These are phyloP conservation scores for Acheta domesticus DNA, from an alignment of 2,888 invertebrate genomes.

Conservation along the genomic window DNA sequence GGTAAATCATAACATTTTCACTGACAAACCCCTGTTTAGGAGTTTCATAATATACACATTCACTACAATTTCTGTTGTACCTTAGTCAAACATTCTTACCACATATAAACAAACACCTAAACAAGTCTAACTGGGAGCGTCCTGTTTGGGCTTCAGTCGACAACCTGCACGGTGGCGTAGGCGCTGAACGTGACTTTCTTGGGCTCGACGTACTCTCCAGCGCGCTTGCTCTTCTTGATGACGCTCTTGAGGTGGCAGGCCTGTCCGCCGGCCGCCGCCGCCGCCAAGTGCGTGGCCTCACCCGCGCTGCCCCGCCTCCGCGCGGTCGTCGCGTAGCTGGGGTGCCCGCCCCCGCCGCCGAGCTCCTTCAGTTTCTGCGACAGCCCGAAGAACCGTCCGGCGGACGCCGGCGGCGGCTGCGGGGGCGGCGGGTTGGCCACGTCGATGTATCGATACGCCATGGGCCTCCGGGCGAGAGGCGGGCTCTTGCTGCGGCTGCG, in stretches of 20 bases:
- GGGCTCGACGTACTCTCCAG: conserved; percentile 43
- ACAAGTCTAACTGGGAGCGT: neutral
- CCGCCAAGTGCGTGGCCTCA: neutral
- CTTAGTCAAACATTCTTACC: too few relatives aligned
- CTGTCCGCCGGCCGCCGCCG: neutral
- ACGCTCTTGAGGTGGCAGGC: conserved; percentile 49
- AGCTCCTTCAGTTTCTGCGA: conserved; percentile 57
- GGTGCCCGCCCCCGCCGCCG: conserved; percentile 29
- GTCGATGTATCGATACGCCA: conserved; percentile 50
- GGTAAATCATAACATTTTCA: too few relatives aligned
- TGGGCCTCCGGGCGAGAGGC: conserved; percentile 41
- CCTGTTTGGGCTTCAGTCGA: conserved; percentile 41
- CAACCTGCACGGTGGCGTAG: conserved; percentile 76
- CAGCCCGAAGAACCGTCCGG: conserved; percentile 59
- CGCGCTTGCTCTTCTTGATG: conserved; percentile 49
- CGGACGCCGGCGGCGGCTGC: conserved; percentile 44
- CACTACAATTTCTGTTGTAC: too few relatives aligned
- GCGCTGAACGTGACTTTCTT: conserved; percentile 81
- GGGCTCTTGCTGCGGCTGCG: conserved; percentile 37
- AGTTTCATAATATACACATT: too few relatives aligned
- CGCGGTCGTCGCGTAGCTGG: conserved; percentile 49
- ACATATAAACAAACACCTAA: neutral
- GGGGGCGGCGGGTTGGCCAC: conserved; percentile 38
- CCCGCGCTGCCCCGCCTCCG: conserved; percentile 48
- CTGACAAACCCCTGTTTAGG: too few relatives aligned